A percentile compares a stretch with the other conserved stretches of the same genome.
Conservation (phyloP, 2,888 invertebrate species). For the Hypolimnas misippus region DNA sequence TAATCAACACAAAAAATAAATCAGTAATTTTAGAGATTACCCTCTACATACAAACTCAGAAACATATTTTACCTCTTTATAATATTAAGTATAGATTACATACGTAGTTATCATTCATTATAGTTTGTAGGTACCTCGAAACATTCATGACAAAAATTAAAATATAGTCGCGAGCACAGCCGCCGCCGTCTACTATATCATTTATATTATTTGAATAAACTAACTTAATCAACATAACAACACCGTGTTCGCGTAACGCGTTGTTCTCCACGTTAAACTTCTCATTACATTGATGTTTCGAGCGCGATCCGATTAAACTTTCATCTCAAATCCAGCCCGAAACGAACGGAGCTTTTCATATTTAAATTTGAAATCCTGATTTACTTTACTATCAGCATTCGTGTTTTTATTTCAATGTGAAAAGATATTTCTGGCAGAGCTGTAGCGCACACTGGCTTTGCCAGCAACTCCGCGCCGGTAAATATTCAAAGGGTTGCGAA, state of each 20-base stretch:
- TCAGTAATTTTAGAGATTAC: no score
- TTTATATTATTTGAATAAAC: no score
- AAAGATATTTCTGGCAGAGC: not conserved
- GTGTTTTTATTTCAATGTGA: conserved; percentile 11
- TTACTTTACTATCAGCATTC: conserved; percentile 2
- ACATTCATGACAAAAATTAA: no score
- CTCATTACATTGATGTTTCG: not conserved
- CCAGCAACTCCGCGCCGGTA: not conserved
- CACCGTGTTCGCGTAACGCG: not conserved
- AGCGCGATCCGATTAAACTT: not conserved
- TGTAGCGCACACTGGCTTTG: not conserved
- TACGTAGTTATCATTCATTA: no score
- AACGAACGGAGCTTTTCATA: not conserved
- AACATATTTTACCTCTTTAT: no score
- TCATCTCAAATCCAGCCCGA: not conserved
- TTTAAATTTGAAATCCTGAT: conserved; percentile 8
- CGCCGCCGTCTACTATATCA: no score
- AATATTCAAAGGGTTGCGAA: conserved; percentile 13
- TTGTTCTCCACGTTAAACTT: not conserved
- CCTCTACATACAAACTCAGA: no score
- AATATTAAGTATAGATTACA: no score
- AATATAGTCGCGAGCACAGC: no score
- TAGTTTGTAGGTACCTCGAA: no score
- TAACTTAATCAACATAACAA: no score
- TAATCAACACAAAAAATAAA: no score